Conservation (phyloP, 2,113 vertebrate genomes). For the Centropus bengalensis region DNA sequence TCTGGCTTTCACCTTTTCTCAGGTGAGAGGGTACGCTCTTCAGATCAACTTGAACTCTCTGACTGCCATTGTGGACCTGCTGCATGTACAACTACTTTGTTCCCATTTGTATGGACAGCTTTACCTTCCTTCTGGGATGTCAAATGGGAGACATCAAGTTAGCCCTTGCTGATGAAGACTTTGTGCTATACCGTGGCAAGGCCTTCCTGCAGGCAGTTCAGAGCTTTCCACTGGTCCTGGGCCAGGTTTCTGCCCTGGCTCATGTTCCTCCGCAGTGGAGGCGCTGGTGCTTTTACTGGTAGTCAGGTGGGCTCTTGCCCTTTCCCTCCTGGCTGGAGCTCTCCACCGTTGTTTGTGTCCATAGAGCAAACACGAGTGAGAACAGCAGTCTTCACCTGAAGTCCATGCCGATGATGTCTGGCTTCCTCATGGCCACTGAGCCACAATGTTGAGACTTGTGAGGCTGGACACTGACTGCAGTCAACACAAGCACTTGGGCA, state of each 20-base stretch:
- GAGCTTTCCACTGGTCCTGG: background rate
- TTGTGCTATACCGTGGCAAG: background rate
- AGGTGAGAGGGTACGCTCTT: background rate
- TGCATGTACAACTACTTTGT: background rate
- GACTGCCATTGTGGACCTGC: background rate
- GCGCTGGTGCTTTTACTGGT: background rate
- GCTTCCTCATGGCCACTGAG: background rate
- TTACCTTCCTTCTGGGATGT: background rate
- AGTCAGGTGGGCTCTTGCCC: background rate
- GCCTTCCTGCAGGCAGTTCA: background rate
- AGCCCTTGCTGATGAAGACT: background rate
- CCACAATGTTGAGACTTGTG: background rate
- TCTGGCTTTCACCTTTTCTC: background rate
- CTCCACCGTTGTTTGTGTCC: background rate
- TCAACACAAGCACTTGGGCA: background rate
- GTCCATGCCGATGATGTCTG: background rate
- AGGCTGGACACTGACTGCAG: background rate
- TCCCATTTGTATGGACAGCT: background rate
- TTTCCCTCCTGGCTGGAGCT: background rate
- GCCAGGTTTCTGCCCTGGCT: background rate
- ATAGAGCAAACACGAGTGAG: background rate
- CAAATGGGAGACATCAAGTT: background rate
- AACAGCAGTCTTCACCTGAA: background rate
- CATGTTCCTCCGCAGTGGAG: background rate
- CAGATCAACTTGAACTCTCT: background rate